These are phyloP conservation scores for Gymnocheta viridis DNA, from an alignment of 2,888 invertebrate species.

Conservation along the genomic window DNA sequence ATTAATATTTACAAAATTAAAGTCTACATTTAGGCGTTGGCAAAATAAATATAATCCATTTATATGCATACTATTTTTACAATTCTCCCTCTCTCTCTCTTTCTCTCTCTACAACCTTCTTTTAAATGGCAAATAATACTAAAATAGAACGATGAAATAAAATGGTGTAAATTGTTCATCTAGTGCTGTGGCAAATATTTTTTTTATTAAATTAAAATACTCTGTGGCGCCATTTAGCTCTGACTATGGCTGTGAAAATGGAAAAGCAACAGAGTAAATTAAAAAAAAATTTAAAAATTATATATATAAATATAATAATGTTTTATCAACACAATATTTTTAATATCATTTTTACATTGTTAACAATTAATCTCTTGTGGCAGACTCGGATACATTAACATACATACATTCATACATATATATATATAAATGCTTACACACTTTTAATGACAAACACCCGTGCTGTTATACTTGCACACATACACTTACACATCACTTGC, in stretches of 20 bases:
- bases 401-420: neutral
- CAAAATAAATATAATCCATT: slow-evolving; percentile 25
- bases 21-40: slow-evolving; percentile 44
- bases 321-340: slow-evolving; percentile 57
- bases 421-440: neutral
- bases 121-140: slow-evolving; percentile 4
- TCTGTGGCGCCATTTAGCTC: slow-evolving; percentile 63
- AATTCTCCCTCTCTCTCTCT: too few species aligned
- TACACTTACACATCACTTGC: slow-evolving; percentile 8
- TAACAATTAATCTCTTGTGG: slow-evolving; percentile 69
- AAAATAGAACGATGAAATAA: slow-evolving; percentile 34
- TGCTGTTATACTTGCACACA: neutral
- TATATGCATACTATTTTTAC: neutral
- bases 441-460: neutral
- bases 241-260: slow-evolving; percentile 11
- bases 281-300: neutral
- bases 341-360: slow-evolving; percentile 68
- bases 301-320: slow-evolving; percentile 37
- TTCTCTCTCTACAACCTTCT: neutral
- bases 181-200: slow-evolving; percentile 34
- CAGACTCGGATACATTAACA: slow-evolving; percentile 38
- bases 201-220: slow-evolving; percentile 59
- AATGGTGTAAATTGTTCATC: slow-evolving; percentile 48
- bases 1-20: slow-evolving; percentile 33
- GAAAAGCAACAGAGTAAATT: neutral